phyloP scores from a whole-genome alignment of 2,797 vertebrate species.

The Chelonia mydas region DNA sequence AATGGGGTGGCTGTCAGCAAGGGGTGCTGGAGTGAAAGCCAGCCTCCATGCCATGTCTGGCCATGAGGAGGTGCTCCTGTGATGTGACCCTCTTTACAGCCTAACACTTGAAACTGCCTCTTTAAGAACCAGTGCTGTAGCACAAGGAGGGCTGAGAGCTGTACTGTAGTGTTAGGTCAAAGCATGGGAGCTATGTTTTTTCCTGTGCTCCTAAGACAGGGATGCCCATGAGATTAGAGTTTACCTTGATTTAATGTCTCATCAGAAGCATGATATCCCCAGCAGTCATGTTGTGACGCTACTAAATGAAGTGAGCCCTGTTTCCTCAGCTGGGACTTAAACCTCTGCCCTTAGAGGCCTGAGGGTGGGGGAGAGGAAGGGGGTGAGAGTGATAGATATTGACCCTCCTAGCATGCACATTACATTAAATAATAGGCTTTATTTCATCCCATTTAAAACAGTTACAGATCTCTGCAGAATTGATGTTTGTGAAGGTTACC shows the following conservation, averaged over 20 bases:
- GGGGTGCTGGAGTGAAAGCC: not conserved
- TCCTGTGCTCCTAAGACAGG: conserved; percentile 47
- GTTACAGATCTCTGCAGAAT: conserved; percentile 25
- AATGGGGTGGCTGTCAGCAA: not conserved
- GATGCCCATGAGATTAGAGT: conserved; percentile 68
- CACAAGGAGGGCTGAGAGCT: not conserved
- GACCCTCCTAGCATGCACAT: conserved; percentile 39
- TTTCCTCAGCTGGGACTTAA: conserved; percentile 77
- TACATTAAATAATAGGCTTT: conserved; percentile 69
- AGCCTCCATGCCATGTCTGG: not conserved
- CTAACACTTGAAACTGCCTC: not conserved
- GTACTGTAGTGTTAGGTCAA: not conserved
- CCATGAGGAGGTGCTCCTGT: not conserved
- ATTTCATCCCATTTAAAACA: conserved; percentile 64
- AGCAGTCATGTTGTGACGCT: conserved; percentile 45
- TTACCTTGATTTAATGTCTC: conserved; percentile 84
- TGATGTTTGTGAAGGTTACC: conserved; percentile 31
- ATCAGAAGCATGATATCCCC: conserved; percentile 74
- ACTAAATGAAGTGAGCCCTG: conserved; percentile 79
- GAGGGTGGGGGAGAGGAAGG: conserved; percentile 53
- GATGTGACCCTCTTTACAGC: not conserved
- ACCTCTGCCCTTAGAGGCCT: conserved; percentile 73
- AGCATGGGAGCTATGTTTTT: conserved; percentile 25
- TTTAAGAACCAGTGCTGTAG: not conserved
- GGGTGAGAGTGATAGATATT: conserved; percentile 67